Base-by-base conservation (phyloP, 2,888 invertebrate genomes). In the Oscheius onirici region DNA sequence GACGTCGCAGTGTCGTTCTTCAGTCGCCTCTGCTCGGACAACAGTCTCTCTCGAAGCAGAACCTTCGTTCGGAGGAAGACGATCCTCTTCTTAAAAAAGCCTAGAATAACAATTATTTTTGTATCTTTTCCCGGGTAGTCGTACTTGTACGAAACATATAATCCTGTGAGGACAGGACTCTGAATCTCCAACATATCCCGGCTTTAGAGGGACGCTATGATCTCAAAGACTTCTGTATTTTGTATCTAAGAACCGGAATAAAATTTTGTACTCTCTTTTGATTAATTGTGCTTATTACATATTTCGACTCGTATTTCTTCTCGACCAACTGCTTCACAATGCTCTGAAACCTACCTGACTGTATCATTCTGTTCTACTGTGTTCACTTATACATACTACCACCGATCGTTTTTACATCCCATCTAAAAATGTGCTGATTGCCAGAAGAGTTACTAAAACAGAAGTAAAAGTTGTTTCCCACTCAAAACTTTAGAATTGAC, bases 1-100 rank as follows among this genome's bases (percentile, higher is more conserved):
- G 78, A 3, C 71, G 80, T 5, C 52, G 76, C 28, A 74, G 74
- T 58, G 70, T 77, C 26, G 70, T 76, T 40, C 63, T 79, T 8
- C 71, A 77, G 13, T 79, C 79, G 40, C 71, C 71, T 34, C 41
- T 71, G 2, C 44, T 52, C 1, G 54, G 46, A 34, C 55, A 71
- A 2, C 55, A 71, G 22, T 41, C 44, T 10, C 26, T 54, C 13
- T 60, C 60, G 28, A 40, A 51, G 28, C 69, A 49, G 41, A 68
- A 68, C n/a, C 58, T 68, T 15, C 40, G 44, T 6, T 44, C 49
- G 1, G 52, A 69, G 17, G 69, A 69, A 24, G 69, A 69, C 24
- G 41, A 52, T 20, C 54, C 54, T 15, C 41, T 66, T 15, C 20
- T 65, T 6, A 66, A 52, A 17, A 66, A 63, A 26, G 41, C 20